Conservation (phyloP, 2,797 vertebrate species). For the Acanthiza pusilla region DNA sequence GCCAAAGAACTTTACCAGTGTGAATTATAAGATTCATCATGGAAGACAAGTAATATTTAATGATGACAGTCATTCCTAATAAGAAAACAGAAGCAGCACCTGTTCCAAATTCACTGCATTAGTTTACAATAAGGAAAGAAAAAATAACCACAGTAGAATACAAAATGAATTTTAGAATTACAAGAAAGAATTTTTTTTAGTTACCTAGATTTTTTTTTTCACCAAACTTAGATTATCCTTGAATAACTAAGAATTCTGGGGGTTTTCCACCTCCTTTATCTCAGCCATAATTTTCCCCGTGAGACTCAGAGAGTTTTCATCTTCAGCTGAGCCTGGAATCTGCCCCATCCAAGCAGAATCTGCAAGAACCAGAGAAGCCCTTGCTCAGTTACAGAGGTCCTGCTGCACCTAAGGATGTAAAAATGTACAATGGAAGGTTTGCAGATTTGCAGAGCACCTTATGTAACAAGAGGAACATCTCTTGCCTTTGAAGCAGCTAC, state of each 20-base stretch:
- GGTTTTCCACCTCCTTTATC: neutral
- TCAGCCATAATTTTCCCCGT: neutral
- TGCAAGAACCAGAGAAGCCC: neutral
- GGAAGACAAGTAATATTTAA: neutral
- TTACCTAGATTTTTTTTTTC: neutral
- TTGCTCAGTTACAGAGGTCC: neutral
- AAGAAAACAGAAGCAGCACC: neutral
- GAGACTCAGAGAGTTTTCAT: neutral
- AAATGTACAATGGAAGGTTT: neutral
- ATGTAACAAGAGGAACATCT: neutral
- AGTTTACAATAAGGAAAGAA: neutral
- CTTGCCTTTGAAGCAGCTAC: neutral
- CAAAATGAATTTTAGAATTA: neutral
- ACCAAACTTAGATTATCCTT: neutral
- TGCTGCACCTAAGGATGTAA: neutral
- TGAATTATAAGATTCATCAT: neutral
- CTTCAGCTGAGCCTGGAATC: neutral
- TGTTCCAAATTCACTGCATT: neutral
- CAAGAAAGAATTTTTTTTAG: neutral
- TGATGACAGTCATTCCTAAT: neutral
- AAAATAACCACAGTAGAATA: neutral
- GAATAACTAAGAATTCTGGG: neutral
- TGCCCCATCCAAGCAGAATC: neutral
- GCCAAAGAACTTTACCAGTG: neutral
- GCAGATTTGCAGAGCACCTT: neutral